A percentile compares a stretch with the other conserved stretches of the same genome.
phyloP scores from a whole-genome alignment of 2,888 invertebrate genomes.

The Noctua pronuba region DNA sequence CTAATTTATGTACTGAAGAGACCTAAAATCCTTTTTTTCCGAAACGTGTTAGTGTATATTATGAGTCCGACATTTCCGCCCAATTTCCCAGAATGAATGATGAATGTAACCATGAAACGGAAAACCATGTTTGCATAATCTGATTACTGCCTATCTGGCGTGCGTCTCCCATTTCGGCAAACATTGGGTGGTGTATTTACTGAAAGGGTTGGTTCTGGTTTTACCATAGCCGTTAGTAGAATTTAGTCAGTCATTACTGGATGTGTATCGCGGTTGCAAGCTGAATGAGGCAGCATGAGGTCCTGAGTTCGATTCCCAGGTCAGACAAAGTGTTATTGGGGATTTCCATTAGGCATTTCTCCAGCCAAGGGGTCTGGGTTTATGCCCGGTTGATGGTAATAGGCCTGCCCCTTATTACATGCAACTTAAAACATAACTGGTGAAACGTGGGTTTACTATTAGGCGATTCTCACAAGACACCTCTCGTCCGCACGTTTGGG shows the following conservation, averaged over 20 bases:
- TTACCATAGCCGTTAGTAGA: not conserved
- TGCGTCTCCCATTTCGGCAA: conserved; percentile 24
- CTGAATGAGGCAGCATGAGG: not conserved
- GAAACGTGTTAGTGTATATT: not conserved
- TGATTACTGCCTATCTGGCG: conserved; percentile 27
- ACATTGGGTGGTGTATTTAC: conserved; percentile 19
- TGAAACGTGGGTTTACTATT: not conserved
- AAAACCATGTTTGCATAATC: conserved; percentile 31
- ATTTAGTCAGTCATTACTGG: not conserved
- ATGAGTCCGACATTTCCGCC: not conserved
- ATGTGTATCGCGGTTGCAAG: not conserved
- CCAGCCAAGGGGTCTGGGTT: not conserved
- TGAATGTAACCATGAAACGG: conserved; percentile 1
- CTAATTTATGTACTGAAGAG: not conserved
- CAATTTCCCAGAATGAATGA: not conserved
- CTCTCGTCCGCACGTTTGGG: too few species aligned
- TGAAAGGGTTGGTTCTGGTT: not conserved
- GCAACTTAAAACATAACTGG: not conserved
- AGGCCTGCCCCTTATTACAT: not conserved
- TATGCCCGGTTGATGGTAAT: not conserved
- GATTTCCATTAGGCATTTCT: not conserved
- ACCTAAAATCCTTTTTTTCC: not conserved
- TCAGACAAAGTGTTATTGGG: not conserved
- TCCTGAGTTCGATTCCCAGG: not conserved
- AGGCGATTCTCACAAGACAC: not conserved